Evolutionary conservation across 2,797 vertebrate species (phyloP).

Genomic region (Fistularia commersonii): DNA sequence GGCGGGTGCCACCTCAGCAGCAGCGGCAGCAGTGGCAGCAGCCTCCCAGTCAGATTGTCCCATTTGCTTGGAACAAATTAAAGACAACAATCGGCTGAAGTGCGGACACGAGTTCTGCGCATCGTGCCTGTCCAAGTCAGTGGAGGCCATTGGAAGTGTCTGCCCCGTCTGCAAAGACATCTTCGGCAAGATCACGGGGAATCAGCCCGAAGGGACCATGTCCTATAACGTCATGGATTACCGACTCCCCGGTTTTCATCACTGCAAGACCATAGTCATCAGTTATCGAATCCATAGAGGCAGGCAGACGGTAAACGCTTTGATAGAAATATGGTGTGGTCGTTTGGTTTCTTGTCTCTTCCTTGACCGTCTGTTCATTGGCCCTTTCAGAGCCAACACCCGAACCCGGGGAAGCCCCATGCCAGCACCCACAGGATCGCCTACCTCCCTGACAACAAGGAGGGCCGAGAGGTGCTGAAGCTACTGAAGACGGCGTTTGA

Average conservation of each 20-base stretch:
- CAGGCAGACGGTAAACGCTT: conserved; percentile 58
- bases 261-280: conserved; percentile 36
- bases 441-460: conserved; percentile 81
- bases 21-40: neutral
- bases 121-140: conserved; percentile 6
- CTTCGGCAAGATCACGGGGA: conserved; percentile 58
- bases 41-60: conserved; percentile 24
- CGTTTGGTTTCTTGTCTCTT: too few relatives aligned
- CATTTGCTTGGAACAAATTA: conserved; percentile 60
- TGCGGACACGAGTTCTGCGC: conserved; percentile 72
- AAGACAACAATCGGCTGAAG: conserved; percentile 27
- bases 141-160: conserved; percentile 9
- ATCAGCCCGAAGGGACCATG: conserved; percentile 65
- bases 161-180: conserved; percentile 72
- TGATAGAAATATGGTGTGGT: neutral
- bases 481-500: conserved; percentile 81
- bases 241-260: conserved; percentile 29
- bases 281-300: conserved; percentile 32
- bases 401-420: conserved; percentile 77
- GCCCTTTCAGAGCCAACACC: conserved; percentile 66
- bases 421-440: conserved; percentile 59
- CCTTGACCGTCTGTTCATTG: too few relatives aligned
- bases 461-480: conserved; percentile 77
- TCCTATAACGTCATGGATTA: accelerated
- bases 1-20: neutral